Percentiles rank a stretch among this genome's conserved stretches.
Conservation (phyloP, 1,140 invertebrate species). For the Cyclargus thomasi region DNA sequence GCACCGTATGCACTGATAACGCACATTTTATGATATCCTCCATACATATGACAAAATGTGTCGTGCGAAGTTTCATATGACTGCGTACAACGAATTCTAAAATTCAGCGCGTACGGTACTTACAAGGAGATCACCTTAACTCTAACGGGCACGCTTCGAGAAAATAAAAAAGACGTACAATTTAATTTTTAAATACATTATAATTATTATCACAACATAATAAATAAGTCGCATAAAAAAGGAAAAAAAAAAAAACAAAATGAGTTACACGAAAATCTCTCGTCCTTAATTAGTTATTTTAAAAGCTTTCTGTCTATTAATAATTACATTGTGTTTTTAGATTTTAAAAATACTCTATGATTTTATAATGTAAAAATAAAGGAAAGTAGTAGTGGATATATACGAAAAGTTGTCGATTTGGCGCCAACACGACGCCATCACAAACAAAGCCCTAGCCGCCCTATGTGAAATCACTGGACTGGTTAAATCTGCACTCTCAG, state of each 20-base stretch:
- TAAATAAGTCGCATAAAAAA: slow-evolving; percentile 51
- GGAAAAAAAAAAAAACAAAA: slow-evolving; percentile 38
- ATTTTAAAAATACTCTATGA: slow-evolving; percentile 33
- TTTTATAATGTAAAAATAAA: slow-evolving; percentile 17
- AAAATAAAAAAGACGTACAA: slow-evolving; percentile 20
- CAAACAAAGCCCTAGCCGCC: neutral
- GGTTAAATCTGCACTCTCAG: neutral
- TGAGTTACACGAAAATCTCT: slow-evolving; percentile 49
- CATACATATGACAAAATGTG: too few relatives aligned
- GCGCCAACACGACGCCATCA: neutral
- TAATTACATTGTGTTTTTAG: slow-evolving; percentile 41
- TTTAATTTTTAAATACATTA: slow-evolving; percentile 32
- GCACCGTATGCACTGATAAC: too few relatives aligned
- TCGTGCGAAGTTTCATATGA: too few relatives aligned
- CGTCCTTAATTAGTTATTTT: slow-evolving; percentile 50
- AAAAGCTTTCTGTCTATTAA: slow-evolving; percentile 63
- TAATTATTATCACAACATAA: slow-evolving; percentile 55
- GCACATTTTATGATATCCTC: too few relatives aligned
- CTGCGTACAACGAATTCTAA: too few relatives aligned
- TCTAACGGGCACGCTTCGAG: slow-evolving; percentile 12
- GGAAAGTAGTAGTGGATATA: slow-evolving; percentile 19
- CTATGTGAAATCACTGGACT: neutral
- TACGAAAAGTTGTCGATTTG: neutral
- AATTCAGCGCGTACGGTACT: too few relatives aligned
- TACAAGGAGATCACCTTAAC: too few relatives aligned